Conservation (phyloP, 1,140 invertebrate species). For the Venustaconcha ellipsiformis region DNA sequence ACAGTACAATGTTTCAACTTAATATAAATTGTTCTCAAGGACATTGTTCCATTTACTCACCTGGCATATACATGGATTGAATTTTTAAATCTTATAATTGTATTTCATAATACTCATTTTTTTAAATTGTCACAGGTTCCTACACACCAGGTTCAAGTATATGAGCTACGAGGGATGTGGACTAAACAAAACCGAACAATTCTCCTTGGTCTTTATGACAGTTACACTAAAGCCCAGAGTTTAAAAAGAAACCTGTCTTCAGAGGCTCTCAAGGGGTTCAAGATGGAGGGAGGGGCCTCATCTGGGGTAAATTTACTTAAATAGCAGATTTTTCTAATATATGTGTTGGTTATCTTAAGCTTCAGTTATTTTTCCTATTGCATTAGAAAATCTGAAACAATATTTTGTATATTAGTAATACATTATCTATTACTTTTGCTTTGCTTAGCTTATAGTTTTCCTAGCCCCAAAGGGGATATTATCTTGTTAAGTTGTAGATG, state of each 20-base stretch:
- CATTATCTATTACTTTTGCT: too few species aligned
- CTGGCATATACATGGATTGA: background rate
- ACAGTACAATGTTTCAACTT: too few species aligned
- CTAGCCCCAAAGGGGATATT: too few species aligned
- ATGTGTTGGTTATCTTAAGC: too few species aligned
- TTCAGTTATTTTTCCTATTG: too few species aligned
- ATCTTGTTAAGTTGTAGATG: too few species aligned
- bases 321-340: too few species aligned
- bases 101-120: background rate
- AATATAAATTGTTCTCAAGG: too few species aligned
- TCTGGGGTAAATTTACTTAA: background rate
- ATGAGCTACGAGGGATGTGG: conserved; percentile 90
- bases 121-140: conserved; percentile 36
- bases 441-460: too few species aligned
- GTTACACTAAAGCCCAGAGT: conserved; percentile 93
- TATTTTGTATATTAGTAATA: too few species aligned
- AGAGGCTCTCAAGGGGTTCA: conserved; percentile 92
- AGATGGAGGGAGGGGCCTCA: conserved; percentile 72
- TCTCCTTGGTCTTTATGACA: conserved; percentile 93
- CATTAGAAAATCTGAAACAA: too few species aligned
- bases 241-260: conserved; percentile 96
- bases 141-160: conserved; percentile 63
- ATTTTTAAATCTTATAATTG: background rate
- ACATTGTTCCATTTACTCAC: too few species aligned
- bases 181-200: conserved; percentile 95